These are phyloP conservation scores for Agrenia bidenticulata DNA, from an alignment of 2,888 invertebrate genomes.

Conservation along the genomic window DNA sequence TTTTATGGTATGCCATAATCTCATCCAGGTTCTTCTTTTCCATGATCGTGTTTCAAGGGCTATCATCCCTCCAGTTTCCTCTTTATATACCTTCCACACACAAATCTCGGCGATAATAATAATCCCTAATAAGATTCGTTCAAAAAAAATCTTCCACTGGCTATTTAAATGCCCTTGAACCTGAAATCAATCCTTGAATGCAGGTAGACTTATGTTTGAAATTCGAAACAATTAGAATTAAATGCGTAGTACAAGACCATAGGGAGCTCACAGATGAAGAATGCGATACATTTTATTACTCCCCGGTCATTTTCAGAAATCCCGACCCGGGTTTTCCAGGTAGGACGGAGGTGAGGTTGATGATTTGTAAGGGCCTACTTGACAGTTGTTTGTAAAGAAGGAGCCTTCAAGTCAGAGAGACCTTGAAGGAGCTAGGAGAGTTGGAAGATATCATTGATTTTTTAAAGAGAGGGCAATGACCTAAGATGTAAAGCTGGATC, in stretches of 20 bases:
- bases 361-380: no score
- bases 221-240: no score
- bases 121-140: neutral
- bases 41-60: neutral
- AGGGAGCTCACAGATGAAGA: neutral
- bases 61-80: neutral
- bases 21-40: neutral
- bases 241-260: no score
- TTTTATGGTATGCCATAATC: constrained; percentile 12
- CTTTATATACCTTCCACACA: neutral
- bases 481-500: neutral
- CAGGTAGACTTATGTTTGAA: no score
- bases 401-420: neutral
- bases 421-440: neutral
- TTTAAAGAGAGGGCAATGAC: constrained; percentile 12
- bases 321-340: neutral
- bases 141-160: neutral
- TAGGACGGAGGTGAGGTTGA: no score
- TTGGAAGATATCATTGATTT: constrained; percentile 8
- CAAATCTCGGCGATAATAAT: no score
- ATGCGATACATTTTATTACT: neutral
- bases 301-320: no score
- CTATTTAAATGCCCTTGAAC: constrained; percentile 19
- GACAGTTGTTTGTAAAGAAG: neutral
- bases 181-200: neutral